phyloP scores from a whole-genome alignment of 2,113 vertebrate genomes.

The Jacana jacana region DNA sequence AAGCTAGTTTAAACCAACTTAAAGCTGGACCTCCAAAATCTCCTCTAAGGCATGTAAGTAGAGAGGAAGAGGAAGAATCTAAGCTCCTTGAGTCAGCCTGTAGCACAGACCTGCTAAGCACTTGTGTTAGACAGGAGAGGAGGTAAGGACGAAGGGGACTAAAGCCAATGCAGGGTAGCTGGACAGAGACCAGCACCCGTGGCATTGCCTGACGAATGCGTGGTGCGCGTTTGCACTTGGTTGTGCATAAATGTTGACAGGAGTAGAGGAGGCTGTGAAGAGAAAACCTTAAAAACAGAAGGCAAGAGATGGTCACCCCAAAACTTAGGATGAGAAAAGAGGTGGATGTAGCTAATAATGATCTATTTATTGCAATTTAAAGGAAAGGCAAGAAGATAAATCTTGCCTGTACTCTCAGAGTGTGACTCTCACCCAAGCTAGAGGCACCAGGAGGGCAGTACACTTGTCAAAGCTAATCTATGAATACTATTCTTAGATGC shows the following conservation, averaged over 20 bases:
- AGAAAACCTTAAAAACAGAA: not conserved
- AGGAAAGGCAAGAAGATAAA: not conserved
- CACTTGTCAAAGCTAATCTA: slow-evolving; percentile 23
- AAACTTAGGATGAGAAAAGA: not conserved
- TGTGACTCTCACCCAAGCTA: not conserved
- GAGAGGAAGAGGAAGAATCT: not conserved
- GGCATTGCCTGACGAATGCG: not conserved
- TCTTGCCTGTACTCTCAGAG: not conserved
- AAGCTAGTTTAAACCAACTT: not conserved
- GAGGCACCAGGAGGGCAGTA: not conserved
- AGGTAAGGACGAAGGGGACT: not conserved
- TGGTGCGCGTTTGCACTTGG: not conserved
- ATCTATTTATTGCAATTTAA: not conserved
- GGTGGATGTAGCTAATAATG: not conserved
- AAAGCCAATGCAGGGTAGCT: rapidly evolving
- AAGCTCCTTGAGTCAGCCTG: not conserved
- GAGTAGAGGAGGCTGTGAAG: not conserved
- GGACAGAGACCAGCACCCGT: not conserved
- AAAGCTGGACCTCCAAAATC: not conserved
- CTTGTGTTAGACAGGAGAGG: rapidly evolving
- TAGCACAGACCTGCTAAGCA: not conserved
- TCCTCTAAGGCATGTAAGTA: not conserved
- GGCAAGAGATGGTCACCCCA: not conserved
- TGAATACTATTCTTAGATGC: not conserved
- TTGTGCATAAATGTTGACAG: rapidly evolving